Conservation (phyloP, 2,888 invertebrate genomes). For the Theretra japonica region DNA sequence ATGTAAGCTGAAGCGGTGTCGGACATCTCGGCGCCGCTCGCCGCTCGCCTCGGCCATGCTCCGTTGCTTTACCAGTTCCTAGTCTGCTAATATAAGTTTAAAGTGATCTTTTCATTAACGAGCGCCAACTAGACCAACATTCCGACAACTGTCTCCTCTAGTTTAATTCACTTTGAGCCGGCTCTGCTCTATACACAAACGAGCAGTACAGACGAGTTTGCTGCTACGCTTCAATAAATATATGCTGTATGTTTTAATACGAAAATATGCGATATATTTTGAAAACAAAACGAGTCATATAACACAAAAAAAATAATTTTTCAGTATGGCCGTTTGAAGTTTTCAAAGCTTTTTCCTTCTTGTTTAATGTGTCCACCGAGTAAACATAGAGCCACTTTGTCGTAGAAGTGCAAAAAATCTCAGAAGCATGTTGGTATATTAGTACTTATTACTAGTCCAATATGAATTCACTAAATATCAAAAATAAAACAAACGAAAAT, state of each 20-base stretch:
- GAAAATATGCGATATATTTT: no score
- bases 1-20: no score
- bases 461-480: no score
- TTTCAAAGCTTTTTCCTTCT: no score
- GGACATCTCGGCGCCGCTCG: slow-evolving; percentile 34
- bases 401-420: no score
- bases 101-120: slow-evolving; percentile 63
- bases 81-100: slow-evolving; percentile 52
- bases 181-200: neutral
- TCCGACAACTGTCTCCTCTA: slow-evolving; percentile 46
- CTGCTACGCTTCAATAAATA: neutral
- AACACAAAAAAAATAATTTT: no score
- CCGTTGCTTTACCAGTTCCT: neutral
- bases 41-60: neutral
- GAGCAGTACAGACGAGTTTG: neutral
- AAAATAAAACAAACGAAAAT: neutral
- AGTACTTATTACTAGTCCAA: no score
- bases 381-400: no score
- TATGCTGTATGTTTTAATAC: neutral
- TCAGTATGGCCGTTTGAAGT: no score
- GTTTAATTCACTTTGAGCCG: slow-evolving; percentile 59
- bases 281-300: no score
- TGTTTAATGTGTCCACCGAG: no score
- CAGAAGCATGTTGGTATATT: no score
- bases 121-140: slow-evolving; percentile 51